Evolutionary conservation across 2,888 invertebrate genomes (phyloP), one percentile per base, ranked within the genome.

Genomic region (Cantharis rustica): DNA sequence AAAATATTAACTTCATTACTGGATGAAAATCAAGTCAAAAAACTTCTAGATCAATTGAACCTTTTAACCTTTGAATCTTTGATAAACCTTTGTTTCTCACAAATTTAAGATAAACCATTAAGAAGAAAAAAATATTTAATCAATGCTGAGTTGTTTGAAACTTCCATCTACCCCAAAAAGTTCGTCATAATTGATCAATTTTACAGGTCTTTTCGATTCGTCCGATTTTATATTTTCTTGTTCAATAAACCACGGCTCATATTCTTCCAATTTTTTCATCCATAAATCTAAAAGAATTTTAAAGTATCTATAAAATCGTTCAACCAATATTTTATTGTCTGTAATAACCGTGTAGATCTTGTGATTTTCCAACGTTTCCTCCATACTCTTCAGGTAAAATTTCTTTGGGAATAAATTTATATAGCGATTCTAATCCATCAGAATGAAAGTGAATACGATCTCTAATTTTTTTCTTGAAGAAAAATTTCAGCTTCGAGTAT

Each of bases 131-230:
- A n/a, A n/a, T n/a, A n/a, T n/a, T n/a, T n/a, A 23, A 89, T 96
- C 95, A 84, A 96, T 95, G 83, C 93, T 91, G 75, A 96, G 89
- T 87, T 96, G 95, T 84, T 95, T 92, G 90, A 96, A 96, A 69
- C 96, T 95, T 62, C 96, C 96, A 83, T 96, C 96, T 84, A 96
- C 91, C 15, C 96, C 96, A 84, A 96, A 96, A 2, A 96, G 90
- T 84, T 96, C 96, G 81, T 96, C 95, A 81, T 94, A 93, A 82
- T 95, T 95, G 85, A 94, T 95, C 79, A 95, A 95, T 86, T 94
- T 95, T 64, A 95, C 96, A 0, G 95, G 95, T 85, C 96, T 92
- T 77, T 95, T 92, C 0, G 93, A 88, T 86, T 96, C 96, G 82
- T 95, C 94, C 13, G 95, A 93, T 86, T 95, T 95, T 27, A 94